Evolutionary conservation across 2,113 vertebrate genomes (phyloP), one percentile per base, ranked within the genome.

Genomic region (Halichoerus grypus): DNA sequence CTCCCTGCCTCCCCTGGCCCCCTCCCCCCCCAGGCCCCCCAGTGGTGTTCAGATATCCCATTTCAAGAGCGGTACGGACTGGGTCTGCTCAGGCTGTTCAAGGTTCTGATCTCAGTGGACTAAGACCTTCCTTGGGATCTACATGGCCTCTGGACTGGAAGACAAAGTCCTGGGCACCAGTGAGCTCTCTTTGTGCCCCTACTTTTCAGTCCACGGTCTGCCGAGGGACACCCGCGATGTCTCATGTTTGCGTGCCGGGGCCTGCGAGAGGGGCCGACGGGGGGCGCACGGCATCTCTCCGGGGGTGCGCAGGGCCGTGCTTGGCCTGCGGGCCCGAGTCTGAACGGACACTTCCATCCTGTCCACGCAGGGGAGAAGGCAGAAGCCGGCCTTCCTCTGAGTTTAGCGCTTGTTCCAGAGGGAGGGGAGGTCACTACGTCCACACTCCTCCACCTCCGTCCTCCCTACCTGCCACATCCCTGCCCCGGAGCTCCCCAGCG

Each of bases 401-500:
- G 42, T 5, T 49, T 8, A 15, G 33, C 13, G 26, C 67, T 24
- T 53, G 46, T 67, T 10, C 4, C 49, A 53, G 18, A 61, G 46
- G 14, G 28, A 36, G 31, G 49, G 39, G 1, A 10, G 0, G 16
- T 13, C 39, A 18, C 9, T 3, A 11, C 1, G 21, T 5, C n/a
- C 46, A 3, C 13, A 0, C 10, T 16, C 13, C 11, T 28, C 7
- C 1, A 1, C 71, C 36, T 69, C 26, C 26, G 5, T 28, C 12
- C 21, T 15, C 31, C 31, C 53, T 18, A 2, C 4, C 33, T 67
- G 53, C 57, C 63, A 0, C 0, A 0, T 24, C 53, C 63, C 31
- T 0, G 2, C 3, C 21, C 49, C 3, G 0, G 4, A 19, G 11
- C 31, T 4, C 28, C 3, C 36, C 63, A 33, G 63, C 6, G 21